phyloP scores from a whole-genome alignment of 1,140 invertebrate species.

The Myzus persicae region DNA sequence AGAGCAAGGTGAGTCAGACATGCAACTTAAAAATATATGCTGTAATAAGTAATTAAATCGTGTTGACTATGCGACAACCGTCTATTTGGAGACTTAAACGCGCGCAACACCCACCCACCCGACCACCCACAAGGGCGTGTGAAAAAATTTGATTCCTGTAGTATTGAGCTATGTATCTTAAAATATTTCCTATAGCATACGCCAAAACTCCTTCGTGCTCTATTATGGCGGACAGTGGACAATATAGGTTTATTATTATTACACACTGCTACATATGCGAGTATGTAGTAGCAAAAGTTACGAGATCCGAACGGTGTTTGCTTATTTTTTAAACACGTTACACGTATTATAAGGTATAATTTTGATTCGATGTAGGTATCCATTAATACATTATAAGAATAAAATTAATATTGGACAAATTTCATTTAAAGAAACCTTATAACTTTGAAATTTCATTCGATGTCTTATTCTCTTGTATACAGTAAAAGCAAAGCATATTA shows the following conservation, averaged over 20 bases:
- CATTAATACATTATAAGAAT: neutral
- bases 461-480: no score
- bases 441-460: neutral
- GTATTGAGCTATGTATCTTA: neutral
- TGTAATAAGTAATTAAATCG: neutral
- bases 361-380: neutral
- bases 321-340: no score
- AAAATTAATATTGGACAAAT: neutral
- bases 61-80: neutral
- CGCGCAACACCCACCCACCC: neutral
- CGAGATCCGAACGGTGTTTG: no score
- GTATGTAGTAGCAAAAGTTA: no score
- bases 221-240: neutral
- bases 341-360: no score
- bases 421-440: neutral
- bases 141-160: neutral
- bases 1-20: slow-evolving; percentile 31
- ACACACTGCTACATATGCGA: no score
- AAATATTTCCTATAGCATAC: neutral
- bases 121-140: neutral
- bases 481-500: neutral
- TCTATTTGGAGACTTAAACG: neutral
- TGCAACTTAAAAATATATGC: neutral
- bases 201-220: neutral
- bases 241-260: neutral